A percentile compares a stretch with the other conserved stretches of the same genome.
These are phyloP conservation scores for Phorcus lineatus DNA, from an alignment of 2,888 invertebrate species.

Conservation along the genomic window DNA sequence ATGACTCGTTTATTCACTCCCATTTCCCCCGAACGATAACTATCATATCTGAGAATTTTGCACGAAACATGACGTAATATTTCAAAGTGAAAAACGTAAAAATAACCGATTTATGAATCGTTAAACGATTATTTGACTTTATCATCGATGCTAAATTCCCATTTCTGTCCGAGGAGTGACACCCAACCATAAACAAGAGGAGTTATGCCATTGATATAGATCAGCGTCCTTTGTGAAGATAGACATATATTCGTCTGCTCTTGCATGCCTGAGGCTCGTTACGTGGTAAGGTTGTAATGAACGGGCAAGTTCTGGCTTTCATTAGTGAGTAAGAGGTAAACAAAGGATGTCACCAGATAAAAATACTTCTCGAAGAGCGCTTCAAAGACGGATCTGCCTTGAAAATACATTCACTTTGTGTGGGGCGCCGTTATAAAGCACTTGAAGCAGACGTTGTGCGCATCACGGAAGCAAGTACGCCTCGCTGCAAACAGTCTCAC, in stretches of 20 bases:
- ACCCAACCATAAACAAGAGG: no score
- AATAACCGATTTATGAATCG: no score
- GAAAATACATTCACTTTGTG: constrained; percentile 12
- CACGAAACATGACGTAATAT: no score
- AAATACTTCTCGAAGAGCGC: not conserved
- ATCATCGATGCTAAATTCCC: no score
- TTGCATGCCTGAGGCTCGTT: not conserved
- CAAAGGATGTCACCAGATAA: constrained; percentile 7
- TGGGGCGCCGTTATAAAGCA: constrained; percentile 15
- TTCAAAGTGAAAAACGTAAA: no score
- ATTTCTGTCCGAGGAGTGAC: no score
- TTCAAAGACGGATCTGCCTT: not conserved
- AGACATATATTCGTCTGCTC: not conserved
- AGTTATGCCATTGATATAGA: no score
- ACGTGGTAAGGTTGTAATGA: constrained; percentile 1
- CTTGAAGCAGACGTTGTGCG: not conserved
- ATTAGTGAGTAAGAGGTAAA: constrained; percentile 12
- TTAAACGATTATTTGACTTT: no score
- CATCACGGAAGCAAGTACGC: constrained; percentile 8
- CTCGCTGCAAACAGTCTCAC: not conserved
- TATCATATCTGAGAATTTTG: no score
- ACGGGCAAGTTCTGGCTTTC: not conserved
- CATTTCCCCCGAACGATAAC: no score
- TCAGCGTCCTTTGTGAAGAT: no score
- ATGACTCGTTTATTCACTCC: no score